Base-by-base conservation (phyloP, 1,140 invertebrate species). In the Rhagoletis pomonella region DNA sequence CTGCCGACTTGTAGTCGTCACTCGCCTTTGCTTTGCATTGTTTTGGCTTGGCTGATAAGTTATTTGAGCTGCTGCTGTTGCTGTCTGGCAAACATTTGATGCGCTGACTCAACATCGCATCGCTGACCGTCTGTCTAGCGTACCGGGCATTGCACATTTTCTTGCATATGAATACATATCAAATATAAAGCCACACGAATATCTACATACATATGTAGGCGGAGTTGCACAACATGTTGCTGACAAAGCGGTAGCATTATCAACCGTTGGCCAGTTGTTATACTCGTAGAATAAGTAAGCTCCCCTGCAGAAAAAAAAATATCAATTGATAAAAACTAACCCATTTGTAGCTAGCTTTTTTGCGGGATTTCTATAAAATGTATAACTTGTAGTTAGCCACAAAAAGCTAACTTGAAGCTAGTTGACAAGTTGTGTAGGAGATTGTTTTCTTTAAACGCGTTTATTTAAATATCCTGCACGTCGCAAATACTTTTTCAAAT, bases 1-100 rank as follows among this genome's bases (percentile, higher is more conserved):
- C 42, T 47, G 67, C 39, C 14, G n/a, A 47, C 17, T 73, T 73
- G 29, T 10, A 73, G 67, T 73, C 67, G 67, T 73, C 67, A 47
- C 42, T 44, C 14, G 67, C 67, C 67, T 73, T 67, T 73, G 29
- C 39, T 42, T 47, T 3, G 64, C 29, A 29, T 29, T 29, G 29
- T 29, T 29, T 29, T 29, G 29, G 29, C 19, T 14, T 42, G 62
- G 62, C 62, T 64, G 17, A 5, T 19, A 7, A 29, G 67, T 73
- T 42, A 73, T 47, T 44, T 73, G 67, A 73, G 67, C 67, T 73
- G 44, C 67, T n/a, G 39, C 10, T 39, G 39, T 47, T 42, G 65
- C 65, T 19, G 39, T n/a, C 42, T 55, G 50, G 44, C 42, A 73
- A 55, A 7, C 50, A 10, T 55, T 55, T 7, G 10, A 73, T 3